Base-by-base conservation (phyloP, 2,888 invertebrate genomes). In the Dimorphilus gyrociliatus region DNA sequence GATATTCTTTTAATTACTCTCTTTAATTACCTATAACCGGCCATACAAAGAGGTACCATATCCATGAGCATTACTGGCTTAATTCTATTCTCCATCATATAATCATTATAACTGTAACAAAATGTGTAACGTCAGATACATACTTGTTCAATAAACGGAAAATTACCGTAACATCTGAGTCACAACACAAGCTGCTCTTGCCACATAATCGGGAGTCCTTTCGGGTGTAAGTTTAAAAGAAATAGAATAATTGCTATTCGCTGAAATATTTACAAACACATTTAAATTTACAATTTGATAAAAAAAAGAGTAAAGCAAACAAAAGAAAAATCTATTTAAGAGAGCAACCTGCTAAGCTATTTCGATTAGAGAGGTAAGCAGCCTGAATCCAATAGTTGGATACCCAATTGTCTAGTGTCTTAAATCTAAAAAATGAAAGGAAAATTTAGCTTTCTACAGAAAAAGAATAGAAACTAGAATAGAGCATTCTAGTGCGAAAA, bases 31-130 rank as follows among this genome's bases (percentile, higher is more conserved):
- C 37, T 47, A 37, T 45, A 48, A 25, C 46, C 46, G 17, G 44
- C 34, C 51, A 51, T 51, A 36, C 46, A 46, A 25, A 51, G 34
- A 10, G 51, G 51, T 18, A 51, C 46, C 28, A 47, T 39, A 19
- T 46, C 45, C 32, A 47, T 41, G 30, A 49, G 37, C 24, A 43
- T 44, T 19, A 46, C 41, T 4, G 49, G 47, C 14, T 39, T 41
- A 16, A 49, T 23, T 3, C 38, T 36, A 16, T 46, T 40, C 7
- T 37, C 33, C 28, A 24, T 8, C 5, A 48, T 30, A 3, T 34
- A 32, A 19, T 40, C 36, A 25, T 42, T 36, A 30, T 40, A 47
- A 15, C 50, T 48, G 42, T 6, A 42, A 34, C 7, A 29, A 15
- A 32, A 28, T 16, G 32, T 19, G 2, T 13, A 4, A n/a, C n/a